Evolutionary conservation across 2,113 vertebrate genomes (phyloP).

Genomic region (Cisticola juncidis): DNA sequence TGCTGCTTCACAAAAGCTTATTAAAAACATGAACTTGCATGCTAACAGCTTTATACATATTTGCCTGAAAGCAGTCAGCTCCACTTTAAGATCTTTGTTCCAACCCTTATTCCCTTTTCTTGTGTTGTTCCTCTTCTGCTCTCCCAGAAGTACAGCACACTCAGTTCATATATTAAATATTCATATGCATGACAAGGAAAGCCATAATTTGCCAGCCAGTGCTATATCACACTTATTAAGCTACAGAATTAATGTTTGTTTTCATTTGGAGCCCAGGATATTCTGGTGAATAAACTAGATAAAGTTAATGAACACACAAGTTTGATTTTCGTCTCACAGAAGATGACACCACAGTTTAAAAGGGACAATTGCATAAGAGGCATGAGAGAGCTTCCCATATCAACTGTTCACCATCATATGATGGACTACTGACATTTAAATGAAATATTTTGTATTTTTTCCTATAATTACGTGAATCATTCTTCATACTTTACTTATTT

Average conservation of each 20-base stretch:
- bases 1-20: neutral
- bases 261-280: neutral
- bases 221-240: neutral
- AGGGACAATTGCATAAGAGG: neutral
- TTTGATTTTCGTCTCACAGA: neutral
- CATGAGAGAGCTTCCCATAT: neutral
- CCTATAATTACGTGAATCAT: neutral
- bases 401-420: neutral
- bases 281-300: neutral
- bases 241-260: neutral
- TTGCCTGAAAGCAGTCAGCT: neutral
- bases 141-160: neutral
- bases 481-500: fast-evolving
- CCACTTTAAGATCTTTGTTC: neutral
- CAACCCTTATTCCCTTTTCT: neutral
- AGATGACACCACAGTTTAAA: neutral
- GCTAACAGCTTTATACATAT: neutral
- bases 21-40: neutral
- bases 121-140: neutral
- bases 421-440: neutral
- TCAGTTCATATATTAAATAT: neutral
- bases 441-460: neutral
- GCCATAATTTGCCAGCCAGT: neutral
- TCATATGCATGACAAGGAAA: neutral
- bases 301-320: neutral